phyloP scores from a whole-genome alignment of 2,888 invertebrate species.

The Dolomedes plantarius region DNA sequence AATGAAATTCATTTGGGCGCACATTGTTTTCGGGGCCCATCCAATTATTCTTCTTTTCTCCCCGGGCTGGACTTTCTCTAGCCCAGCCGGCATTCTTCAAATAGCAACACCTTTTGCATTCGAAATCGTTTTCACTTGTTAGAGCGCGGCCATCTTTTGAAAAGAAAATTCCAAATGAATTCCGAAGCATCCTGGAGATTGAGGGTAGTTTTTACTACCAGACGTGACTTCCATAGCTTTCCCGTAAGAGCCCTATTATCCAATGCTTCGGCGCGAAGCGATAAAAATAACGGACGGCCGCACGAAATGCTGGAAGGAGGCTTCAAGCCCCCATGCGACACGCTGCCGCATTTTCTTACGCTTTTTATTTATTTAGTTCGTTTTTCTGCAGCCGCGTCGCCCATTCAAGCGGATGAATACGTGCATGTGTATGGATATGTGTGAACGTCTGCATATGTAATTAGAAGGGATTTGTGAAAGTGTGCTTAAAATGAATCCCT shows the following conservation, averaged over 20 bases:
- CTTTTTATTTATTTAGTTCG: background rate
- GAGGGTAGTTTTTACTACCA: slow-evolving; percentile 46
- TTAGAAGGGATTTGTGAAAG: background rate
- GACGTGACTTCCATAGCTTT: slow-evolving; percentile 56
- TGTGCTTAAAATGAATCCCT: background rate
- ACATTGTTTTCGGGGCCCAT: background rate
- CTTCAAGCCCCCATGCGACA: slow-evolving; percentile 19
- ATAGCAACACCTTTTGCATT: slow-evolving; percentile 55
- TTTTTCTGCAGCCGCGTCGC: background rate
- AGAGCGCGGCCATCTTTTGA: slow-evolving; percentile 44
- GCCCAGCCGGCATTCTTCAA: slow-evolving; percentile 34
- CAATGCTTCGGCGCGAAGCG: slow-evolving; percentile 32
- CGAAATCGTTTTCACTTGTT: slow-evolving; percentile 58
- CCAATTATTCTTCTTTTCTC: slow-evolving; percentile 8
- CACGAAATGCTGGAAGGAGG: slow-evolving; percentile 11
- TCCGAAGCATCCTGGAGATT: slow-evolving; percentile 49
- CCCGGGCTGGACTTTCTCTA: background rate
- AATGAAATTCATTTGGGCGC: slow-evolving; percentile 9
- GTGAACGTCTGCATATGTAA: background rate
- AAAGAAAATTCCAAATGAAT: slow-evolving; percentile 61
- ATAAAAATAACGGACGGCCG: slow-evolving; percentile 49
- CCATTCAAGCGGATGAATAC: background rate
- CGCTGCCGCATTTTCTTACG: slow-evolving; percentile 17
- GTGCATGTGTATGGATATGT: background rate
- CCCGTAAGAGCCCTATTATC: slow-evolving; percentile 48